A percentile compares a stretch with the other conserved stretches of the same genome.
These are phyloP conservation scores for Neosilurus hyrtlii DNA, from an alignment of 2,797 vertebrate genomes.

Conservation along the genomic window DNA sequence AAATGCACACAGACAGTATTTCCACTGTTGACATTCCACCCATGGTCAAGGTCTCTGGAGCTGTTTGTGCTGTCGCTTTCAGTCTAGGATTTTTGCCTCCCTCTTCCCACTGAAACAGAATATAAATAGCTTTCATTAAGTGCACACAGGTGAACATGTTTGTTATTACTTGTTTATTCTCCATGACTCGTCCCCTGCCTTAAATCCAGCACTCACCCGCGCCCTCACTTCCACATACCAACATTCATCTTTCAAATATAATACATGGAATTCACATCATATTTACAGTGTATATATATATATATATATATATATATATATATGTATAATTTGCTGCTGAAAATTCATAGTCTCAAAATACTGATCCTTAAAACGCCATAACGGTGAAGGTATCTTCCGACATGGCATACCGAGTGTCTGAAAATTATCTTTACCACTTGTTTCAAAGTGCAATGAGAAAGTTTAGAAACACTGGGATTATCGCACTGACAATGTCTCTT, in stretches of 20 bases:
- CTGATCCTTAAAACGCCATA: neutral
- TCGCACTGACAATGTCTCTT: neutral
- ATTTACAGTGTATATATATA: too few relatives aligned
- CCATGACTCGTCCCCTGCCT: neutral
- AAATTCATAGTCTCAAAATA: neutral
- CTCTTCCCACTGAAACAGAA: neutral
- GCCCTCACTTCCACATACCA: neutral
- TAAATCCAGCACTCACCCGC: neutral
- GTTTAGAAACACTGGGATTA: neutral
- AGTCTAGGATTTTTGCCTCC: neutral
- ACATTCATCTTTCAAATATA: neutral
- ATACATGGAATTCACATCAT: neutral
- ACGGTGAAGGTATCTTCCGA: neutral
- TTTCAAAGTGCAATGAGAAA: neutral
- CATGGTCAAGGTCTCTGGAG: neutral
- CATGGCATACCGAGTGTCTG: neutral
- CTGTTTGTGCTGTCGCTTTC: neutral
- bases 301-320: too few relatives aligned
- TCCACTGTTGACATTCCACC: conserved; percentile 5
- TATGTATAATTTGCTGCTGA: neutral
- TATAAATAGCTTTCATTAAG: conserved; percentile 1
- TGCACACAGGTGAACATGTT: neutral
- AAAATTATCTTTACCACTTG: neutral
- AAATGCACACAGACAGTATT: conserved; percentile 1
- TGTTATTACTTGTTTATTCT: neutral